A percentile compares a stretch with the other conserved stretches of the same genome.
Conservation (phyloP, 2,113 vertebrate genomes). For the Hiodon alosoides region DNA sequence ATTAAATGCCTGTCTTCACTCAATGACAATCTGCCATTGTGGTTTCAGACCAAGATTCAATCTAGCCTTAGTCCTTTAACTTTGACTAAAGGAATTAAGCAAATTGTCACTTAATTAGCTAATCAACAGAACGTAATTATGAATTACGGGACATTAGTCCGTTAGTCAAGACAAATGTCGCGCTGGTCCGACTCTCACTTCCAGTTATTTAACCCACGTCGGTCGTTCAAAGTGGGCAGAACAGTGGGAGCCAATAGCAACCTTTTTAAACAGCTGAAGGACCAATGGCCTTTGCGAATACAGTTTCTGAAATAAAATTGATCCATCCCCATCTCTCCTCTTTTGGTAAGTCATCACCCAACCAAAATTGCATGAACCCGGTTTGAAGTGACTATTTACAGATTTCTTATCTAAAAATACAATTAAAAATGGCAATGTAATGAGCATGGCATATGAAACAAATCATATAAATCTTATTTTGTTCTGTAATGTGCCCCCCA, state of each 20-base stretch:
- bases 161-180: neutral
- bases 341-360: constrained; percentile 37
- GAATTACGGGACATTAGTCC: constrained; percentile 9
- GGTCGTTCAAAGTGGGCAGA: constrained; percentile 21
- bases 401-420: constrained; percentile 55
- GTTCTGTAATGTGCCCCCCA: constrained; percentile 42
- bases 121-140: neutral
- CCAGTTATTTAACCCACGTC: neutral
- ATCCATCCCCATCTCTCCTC: constrained; percentile 39
- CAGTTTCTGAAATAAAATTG: constrained; percentile 37
- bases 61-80: neutral
- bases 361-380: constrained; percentile 44
- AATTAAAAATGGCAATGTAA: constrained; percentile 62
- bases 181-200: too few relatives aligned
- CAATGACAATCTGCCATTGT: neutral
- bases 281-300: constrained; percentile 38
- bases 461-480: constrained; percentile 51
- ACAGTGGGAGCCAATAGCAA: constrained; percentile 12
- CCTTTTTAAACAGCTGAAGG: constrained; percentile 44
- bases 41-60: neutral
- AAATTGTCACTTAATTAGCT: neutral
- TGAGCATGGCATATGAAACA: constrained; percentile 53
- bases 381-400: constrained; percentile 65
- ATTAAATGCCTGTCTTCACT: neutral
- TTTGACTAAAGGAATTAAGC: neutral